Conservation (phyloP, 2,113 vertebrate genomes). For the Brachyhypopomus occidentalis region DNA sequence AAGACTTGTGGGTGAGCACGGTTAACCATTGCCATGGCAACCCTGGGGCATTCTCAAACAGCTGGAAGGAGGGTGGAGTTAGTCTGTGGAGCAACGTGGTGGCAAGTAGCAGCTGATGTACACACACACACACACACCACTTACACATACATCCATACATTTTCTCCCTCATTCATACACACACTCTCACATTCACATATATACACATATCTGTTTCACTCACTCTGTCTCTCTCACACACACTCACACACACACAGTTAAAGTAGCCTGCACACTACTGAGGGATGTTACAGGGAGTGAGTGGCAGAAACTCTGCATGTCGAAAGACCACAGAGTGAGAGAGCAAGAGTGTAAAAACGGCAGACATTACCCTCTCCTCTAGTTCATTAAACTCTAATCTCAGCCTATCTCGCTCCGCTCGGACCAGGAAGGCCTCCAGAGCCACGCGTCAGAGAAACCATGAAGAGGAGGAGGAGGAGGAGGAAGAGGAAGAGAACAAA, state of each 20-base stretch:
- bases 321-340: conserved; percentile 62
- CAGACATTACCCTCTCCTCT: conserved; percentile 85
- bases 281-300: conserved; percentile 69
- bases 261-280: conserved; percentile 57
- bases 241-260: conserved; percentile 42
- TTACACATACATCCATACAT: too few relatives aligned
- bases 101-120: conserved; percentile 51
- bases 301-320: conserved; percentile 62
- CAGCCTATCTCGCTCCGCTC: conserved; percentile 84
- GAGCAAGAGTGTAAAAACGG: conserved; percentile 58
- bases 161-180: too few relatives aligned
- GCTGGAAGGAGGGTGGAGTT: conserved; percentile 34
- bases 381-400: conserved; percentile 86
- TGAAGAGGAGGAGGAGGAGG: conserved; percentile 47
- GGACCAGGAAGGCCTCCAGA: conserved; percentile 80
- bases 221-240: too few relatives aligned
- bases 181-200: conserved; percentile 13
- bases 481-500: conserved; percentile 48
- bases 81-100: conserved; percentile 44
- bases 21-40: conserved; percentile 51
- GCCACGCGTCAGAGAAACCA: conserved; percentile 69
- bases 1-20: conserved; percentile 31
- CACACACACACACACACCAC: conserved; percentile 6
- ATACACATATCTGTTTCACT: too few relatives aligned
- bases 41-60: conserved; percentile 51